A percentile compares a stretch with the other conserved stretches of the same genome.
phyloP scores from a whole-genome alignment of 2,797 vertebrate species.

The Bradypodion pumilum region DNA sequence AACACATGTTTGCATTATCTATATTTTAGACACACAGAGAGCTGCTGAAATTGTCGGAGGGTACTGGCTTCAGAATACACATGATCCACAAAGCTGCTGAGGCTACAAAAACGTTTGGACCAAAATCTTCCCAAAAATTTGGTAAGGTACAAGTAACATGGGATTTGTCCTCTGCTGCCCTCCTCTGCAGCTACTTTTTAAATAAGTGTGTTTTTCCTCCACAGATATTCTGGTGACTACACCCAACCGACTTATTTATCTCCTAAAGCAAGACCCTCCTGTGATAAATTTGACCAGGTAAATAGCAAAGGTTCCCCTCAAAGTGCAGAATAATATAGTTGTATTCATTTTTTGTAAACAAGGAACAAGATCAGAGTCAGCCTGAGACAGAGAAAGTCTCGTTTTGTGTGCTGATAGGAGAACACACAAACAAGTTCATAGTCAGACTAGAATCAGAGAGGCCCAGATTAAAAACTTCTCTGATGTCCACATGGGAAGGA shows the following conservation, averaged over 20 bases:
- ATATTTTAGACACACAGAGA: conserved; percentile 88
- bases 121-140: conserved; percentile 91
- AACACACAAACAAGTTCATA: not conserved
- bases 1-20: not conserved
- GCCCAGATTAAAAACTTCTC: too few species aligned
- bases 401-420: not conserved
- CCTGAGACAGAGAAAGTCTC: too few species aligned
- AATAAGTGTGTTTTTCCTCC: not conserved
- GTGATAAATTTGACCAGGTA: conserved; percentile 90
- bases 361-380: too few species aligned
- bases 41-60: conserved; percentile 89
- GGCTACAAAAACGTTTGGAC: conserved; percentile 91
- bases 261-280: conserved; percentile 92
- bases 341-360: too few species aligned
- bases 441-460: not conserved
- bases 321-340: not conserved
- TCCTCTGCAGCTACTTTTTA: not conserved
- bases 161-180: not conserved
- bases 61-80: conserved; percentile 90
- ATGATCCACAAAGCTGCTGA: conserved; percentile 92
- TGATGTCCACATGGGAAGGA: too few species aligned
- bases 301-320: not conserved
- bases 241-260: conserved; percentile 92
- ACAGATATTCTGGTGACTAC: conserved; percentile 95
- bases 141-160: conserved; percentile 72